Conservation (phyloP, 1,140 invertebrate genomes). For the Procambarus clarkii region DNA sequence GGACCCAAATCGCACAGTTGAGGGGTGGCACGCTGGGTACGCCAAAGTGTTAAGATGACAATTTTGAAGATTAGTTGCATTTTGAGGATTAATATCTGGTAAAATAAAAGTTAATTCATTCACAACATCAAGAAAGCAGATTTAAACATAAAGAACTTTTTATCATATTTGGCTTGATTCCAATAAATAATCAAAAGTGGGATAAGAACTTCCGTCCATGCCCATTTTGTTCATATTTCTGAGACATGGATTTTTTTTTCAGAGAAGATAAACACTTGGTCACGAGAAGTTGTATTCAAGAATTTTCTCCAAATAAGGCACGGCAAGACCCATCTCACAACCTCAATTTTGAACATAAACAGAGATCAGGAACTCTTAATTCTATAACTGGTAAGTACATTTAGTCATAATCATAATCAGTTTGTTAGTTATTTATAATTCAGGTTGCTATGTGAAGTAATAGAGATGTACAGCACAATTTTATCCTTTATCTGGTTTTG, state of each 20-base stretch:
- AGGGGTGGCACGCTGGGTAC: too few relatives aligned
- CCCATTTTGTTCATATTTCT: neutral
- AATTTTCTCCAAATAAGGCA: constrained; percentile 91
- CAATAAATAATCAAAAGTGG: neutral
- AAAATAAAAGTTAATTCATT: neutral
- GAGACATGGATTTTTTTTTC: neutral
- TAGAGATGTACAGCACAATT: neutral
- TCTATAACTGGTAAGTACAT: constrained; percentile 76
- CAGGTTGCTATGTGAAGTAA: too few relatives aligned
- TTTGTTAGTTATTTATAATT: too few relatives aligned
- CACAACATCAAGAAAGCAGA: neutral
- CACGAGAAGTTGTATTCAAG: constrained; percentile 76
- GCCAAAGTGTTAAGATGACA: too few relatives aligned
- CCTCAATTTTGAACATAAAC: constrained; percentile 84
- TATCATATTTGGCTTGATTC: neutral
- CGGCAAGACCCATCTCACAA: constrained; percentile 91
- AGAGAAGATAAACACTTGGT: constrained; percentile 59
- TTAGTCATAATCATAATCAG: too few relatives aligned
- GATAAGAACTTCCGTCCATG: neutral
- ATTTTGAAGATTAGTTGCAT: too few relatives aligned
- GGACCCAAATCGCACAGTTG: too few relatives aligned
- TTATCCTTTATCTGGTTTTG: neutral
- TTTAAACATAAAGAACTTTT: too few relatives aligned
- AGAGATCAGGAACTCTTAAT: constrained; percentile 78
- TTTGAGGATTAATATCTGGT: too few relatives aligned